These are phyloP conservation scores for Drosophila subsilvestris DNA, from an alignment of 2,888 invertebrate genomes.

Conservation along the genomic window DNA sequence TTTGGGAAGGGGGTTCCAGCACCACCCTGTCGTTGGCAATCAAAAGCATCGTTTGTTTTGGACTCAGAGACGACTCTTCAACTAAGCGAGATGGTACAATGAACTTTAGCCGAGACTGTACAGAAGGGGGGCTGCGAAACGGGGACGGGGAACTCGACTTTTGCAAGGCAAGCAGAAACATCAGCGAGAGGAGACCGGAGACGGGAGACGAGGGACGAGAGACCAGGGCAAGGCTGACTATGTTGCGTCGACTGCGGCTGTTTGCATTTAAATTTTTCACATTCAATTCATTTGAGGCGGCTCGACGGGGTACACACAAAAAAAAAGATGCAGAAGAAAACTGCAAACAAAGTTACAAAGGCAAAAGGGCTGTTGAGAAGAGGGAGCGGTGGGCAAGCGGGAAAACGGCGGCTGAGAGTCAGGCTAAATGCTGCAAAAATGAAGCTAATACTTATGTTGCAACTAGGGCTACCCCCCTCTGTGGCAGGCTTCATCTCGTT, in stretches of 20 bases:
- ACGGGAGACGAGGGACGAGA: constrained; percentile 4
- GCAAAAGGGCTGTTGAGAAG: constrained; percentile 17
- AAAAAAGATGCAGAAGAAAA: constrained; percentile 29
- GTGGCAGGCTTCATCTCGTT: not conserved
- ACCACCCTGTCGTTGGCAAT: constrained; percentile 57
- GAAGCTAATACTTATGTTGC: constrained; percentile 80
- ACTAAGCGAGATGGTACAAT: constrained; percentile 74
- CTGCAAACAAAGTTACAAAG: constrained; percentile 75
- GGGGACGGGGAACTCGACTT: constrained; percentile 38
- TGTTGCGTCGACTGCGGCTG: constrained; percentile 55
- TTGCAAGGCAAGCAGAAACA: constrained; percentile 66
- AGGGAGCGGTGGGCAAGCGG: not conserved
- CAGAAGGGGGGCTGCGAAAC: constrained; percentile 31
- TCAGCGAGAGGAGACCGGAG: constrained; percentile 31
- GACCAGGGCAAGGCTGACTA: constrained; percentile 19
- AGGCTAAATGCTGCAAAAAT: constrained; percentile 72
- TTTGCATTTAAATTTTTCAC: constrained; percentile 81
- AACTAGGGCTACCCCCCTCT: constrained; percentile 55
- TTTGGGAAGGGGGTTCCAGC: not conserved
- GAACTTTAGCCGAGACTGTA: constrained; percentile 58
- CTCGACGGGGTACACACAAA: constrained; percentile 58
- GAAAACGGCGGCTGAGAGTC: constrained; percentile 16
- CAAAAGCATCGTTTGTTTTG: constrained; percentile 76
- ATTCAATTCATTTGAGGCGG: constrained; percentile 81
- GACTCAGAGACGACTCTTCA: constrained; percentile 67